Evolutionary conservation across 2,113 vertebrate genomes (phyloP).

Genomic region (Mohoua ochrocephala): DNA sequence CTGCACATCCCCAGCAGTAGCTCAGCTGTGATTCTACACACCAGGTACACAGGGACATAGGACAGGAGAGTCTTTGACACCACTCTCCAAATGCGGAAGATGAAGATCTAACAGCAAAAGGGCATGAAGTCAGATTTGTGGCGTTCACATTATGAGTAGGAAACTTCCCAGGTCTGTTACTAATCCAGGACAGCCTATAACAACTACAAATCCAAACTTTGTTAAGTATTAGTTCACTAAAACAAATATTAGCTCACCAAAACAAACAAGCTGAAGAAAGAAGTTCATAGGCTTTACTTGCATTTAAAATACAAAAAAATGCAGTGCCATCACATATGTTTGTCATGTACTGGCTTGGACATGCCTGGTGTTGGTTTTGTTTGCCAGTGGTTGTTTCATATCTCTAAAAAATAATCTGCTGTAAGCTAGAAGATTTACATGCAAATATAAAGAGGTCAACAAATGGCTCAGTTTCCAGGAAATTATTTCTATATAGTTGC

Average conservation of each 20-base stretch:
- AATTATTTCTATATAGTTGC: neutral
- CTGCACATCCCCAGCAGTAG: neutral
- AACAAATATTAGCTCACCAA: no score
- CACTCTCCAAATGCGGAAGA: neutral
- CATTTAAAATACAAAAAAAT: neutral
- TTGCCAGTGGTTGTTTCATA: neutral
- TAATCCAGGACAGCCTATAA: neutral
- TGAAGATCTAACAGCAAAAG: neutral
- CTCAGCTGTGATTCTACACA: neutral
- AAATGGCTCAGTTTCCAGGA: neutral
- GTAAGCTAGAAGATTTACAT: neutral
- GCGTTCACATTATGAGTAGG: neutral
- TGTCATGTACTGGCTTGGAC: neutral
- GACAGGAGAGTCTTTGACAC: neutral
- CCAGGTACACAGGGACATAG: neutral
- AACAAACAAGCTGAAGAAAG: neutral
- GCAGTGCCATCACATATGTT: neutral
- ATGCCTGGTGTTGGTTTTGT: neutral
- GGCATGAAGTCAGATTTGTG: rapidly evolving
- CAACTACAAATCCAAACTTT: neutral
- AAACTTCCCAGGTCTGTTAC: neutral
- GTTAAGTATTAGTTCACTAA: neutral
- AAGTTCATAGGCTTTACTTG: neutral
- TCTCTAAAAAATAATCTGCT: neutral
- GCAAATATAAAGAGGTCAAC: neutral